Percentiles rank a stretch among this genome's conserved stretches.
Evolutionary conservation across 2,113 vertebrate species (phyloP).

Genomic region (Chlamydotis undulata): DNA sequence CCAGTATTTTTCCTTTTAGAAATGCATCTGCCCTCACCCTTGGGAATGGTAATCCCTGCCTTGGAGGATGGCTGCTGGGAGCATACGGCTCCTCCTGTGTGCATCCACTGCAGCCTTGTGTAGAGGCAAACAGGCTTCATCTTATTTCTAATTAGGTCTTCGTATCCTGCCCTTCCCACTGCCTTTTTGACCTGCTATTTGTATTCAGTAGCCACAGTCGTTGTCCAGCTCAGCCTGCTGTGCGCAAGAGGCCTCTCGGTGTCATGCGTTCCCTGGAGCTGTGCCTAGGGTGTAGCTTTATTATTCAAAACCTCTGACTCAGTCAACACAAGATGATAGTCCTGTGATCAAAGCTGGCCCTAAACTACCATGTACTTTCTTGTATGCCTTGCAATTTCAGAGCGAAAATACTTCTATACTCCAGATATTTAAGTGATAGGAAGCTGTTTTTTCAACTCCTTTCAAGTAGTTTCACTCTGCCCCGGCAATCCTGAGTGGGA

Average conservation of each 20-base stretch:
- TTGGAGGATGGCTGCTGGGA: neutral
- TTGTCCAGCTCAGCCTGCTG: fast-evolving
- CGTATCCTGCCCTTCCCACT: neutral
- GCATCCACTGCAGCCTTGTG: neutral
- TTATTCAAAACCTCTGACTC: neutral
- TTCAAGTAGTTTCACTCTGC: neutral
- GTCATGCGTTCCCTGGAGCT: neutral
- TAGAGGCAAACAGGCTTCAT: neutral
- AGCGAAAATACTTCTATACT: neutral
- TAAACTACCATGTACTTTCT: neutral
- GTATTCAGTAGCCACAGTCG: neutral
- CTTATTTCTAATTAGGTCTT: neutral
- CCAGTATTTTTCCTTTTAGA: neutral
- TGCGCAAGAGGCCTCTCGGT: neutral
- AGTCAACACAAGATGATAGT: neutral
- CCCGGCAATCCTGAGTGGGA: neutral
- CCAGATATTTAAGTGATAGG: neutral
- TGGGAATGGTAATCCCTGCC: neutral
- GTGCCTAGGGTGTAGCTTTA: neutral
- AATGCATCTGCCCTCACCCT: neutral
- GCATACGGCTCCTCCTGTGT: neutral
- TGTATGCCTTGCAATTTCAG: neutral
- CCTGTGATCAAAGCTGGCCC: neutral
- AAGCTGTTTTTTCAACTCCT: neutral
- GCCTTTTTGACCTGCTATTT: neutral